Conservation (phyloP, 1,140 invertebrate species). For the Leptinotarsa defecta region DNA sequence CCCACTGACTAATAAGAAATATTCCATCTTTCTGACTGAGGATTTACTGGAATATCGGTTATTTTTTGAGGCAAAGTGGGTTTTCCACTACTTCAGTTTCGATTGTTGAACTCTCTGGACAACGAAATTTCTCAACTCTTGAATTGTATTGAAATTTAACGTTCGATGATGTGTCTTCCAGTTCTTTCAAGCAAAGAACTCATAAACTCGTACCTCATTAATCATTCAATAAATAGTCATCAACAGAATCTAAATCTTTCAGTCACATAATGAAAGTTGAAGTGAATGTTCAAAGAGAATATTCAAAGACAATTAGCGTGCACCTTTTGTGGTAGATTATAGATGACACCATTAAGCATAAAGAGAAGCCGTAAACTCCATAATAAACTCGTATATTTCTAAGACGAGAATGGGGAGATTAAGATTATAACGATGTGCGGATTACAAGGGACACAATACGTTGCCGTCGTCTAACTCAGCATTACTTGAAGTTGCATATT, state of each 20-base stretch:
- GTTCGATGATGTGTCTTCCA: too few relatives aligned
- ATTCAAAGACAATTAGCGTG: conserved; percentile 1
- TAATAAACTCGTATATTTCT: conserved; percentile 9
- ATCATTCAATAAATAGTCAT: conserved; percentile 3
- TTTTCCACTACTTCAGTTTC: too few relatives aligned
- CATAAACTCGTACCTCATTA: not conserved
- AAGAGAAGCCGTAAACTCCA: not conserved
- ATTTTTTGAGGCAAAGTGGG: too few relatives aligned
- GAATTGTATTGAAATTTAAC: too few relatives aligned
- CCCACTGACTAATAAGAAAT: too few relatives aligned
- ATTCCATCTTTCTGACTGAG: too few relatives aligned
- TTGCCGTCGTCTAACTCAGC: not conserved
- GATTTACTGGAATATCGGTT: too few relatives aligned
- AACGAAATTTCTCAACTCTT: too few relatives aligned
- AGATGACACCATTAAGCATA: not conserved
- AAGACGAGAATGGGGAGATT: not conserved
- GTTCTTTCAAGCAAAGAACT: too few relatives aligned
- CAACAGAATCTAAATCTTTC: not conserved
- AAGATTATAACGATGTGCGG: conserved; percentile 8
- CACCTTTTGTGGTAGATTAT: not conserved
- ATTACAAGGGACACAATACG: not conserved
- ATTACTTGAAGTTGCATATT: not conserved
- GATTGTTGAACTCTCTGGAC: too few relatives aligned
- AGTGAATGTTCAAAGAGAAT: not conserved
- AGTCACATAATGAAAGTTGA: not conserved